phyloP scores from a whole-genome alignment of 2,113 vertebrate species.

The Entomyzon cyanotis region DNA sequence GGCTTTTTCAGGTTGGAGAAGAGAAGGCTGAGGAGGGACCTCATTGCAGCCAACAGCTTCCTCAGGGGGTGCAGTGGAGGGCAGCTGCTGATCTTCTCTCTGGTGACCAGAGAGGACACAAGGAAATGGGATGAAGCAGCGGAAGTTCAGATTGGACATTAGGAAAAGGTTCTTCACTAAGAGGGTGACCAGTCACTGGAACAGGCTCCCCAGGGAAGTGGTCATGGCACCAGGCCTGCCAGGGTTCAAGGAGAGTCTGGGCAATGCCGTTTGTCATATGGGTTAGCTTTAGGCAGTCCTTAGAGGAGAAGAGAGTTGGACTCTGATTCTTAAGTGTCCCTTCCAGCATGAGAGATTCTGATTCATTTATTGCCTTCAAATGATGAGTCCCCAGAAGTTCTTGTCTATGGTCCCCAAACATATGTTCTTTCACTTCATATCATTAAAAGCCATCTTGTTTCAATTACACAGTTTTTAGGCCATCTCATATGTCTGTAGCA shows the following conservation, averaged over 20 bases:
- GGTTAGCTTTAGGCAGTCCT: neutral
- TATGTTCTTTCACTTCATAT: neutral
- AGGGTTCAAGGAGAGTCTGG: neutral
- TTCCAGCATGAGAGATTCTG: neutral
- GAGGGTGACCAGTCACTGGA: neutral
- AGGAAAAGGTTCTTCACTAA: neutral
- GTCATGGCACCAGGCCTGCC: neutral
- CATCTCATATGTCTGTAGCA: neutral
- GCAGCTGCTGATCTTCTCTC: neutral
- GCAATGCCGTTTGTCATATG: too few species aligned
- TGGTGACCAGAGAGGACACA: accelerated
- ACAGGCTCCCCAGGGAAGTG: neutral
- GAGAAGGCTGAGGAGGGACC: neutral
- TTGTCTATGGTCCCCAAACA: neutral
- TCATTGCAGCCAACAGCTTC: neutral
- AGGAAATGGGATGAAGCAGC: neutral
- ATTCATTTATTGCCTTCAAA: neutral
- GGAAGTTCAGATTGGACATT: neutral
- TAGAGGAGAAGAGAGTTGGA: neutral
- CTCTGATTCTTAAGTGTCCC: neutral
- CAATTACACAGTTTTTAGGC: neutral
- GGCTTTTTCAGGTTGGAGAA: neutral
- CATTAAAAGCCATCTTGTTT: neutral
- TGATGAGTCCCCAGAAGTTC: neutral
- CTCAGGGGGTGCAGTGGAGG: too few species aligned